Conservation (phyloP, 2,888 invertebrate genomes). For the Mayetiola destructor region DNA sequence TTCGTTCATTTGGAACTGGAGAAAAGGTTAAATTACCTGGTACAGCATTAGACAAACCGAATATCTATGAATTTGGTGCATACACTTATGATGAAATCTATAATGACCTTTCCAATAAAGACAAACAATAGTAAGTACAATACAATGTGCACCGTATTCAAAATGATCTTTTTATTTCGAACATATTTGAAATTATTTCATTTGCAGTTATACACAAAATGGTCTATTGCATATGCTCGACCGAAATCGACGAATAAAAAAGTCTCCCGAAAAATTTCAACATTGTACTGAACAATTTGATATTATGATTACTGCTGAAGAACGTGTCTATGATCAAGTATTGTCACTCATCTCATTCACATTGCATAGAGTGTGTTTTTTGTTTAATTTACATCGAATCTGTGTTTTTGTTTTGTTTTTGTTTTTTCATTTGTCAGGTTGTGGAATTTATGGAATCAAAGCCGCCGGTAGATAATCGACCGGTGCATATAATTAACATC, state of each 20-base stretch:
- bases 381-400: no score
- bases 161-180: neutral
- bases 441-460: slow-evolving; percentile 80
- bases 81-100: slow-evolving; percentile 90
- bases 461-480: slow-evolving; percentile 64
- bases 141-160: neutral
- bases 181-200: neutral
- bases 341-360: no score
- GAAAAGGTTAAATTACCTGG: slow-evolving; percentile 96
- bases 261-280: slow-evolving; percentile 89
- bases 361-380: no score
- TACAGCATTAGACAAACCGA: slow-evolving; percentile 81
- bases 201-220: slow-evolving; percentile 79
- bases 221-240: slow-evolving; percentile 97
- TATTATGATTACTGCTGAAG: slow-evolving; percentile 93
- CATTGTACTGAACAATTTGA: slow-evolving; percentile 78
- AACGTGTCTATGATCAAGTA: slow-evolving; percentile 90
- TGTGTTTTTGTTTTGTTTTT: neutral
- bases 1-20: slow-evolving; percentile 86
- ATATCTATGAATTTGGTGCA: slow-evolving; percentile 91
- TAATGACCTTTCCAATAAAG: slow-evolving; percentile 77
- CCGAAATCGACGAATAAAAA: slow-evolving; percentile 88
- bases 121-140: slow-evolving; percentile 65
- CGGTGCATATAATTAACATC: slow-evolving; percentile 93
- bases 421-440: slow-evolving; percentile 93